Percentiles rank a stretch among this genome's conserved stretches.
These are phyloP conservation scores for Rotaria sp. DNA, from an alignment of 2,888 invertebrate genomes.

Conservation along the genomic window DNA sequence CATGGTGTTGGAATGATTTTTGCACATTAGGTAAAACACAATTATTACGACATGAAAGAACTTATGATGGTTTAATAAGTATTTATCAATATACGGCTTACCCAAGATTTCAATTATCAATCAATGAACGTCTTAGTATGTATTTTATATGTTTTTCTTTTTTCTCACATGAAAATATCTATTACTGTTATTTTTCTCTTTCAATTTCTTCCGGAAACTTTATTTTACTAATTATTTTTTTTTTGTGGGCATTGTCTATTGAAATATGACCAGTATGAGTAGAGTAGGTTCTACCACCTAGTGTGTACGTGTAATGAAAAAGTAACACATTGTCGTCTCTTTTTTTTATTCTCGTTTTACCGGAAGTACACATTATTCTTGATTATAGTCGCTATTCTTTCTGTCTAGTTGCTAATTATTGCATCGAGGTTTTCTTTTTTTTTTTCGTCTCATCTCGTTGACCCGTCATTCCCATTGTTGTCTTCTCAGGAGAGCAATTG, in stretches of 20 bases:
- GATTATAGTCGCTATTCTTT: slow-evolving; percentile 9
- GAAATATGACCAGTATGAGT: slow-evolving; percentile 2
- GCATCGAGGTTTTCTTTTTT: not conserved
- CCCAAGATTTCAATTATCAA: slow-evolving; percentile 20
- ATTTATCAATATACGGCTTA: not conserved
- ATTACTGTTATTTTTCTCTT: not conserved
- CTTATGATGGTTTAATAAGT: not conserved
- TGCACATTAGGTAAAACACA: slow-evolving; percentile 14
- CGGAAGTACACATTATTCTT: slow-evolving; percentile 12
- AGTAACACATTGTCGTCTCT: not conserved
- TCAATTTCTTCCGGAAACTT: not conserved
- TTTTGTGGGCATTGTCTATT: not conserved
- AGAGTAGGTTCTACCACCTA: not conserved
- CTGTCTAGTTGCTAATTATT: not conserved
- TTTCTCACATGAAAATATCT: not conserved
- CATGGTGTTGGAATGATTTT: slow-evolving; percentile 29
- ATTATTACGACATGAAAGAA: not conserved
- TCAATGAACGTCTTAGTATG: not conserved
- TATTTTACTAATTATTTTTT: not conserved
- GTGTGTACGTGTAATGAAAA: not conserved
- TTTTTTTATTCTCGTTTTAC: not conserved
- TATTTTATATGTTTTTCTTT: not conserved
- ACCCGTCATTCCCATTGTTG: slow-evolving; percentile 2
- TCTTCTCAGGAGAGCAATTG: slow-evolving; percentile 17
- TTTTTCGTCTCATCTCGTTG: slow-evolving; percentile 19